A percentile compares a stretch with the other conserved stretches of the same genome.
Evolutionary conservation across 2,888 invertebrate species (phyloP).

Genomic region (Drosophila ezoana): DNA sequence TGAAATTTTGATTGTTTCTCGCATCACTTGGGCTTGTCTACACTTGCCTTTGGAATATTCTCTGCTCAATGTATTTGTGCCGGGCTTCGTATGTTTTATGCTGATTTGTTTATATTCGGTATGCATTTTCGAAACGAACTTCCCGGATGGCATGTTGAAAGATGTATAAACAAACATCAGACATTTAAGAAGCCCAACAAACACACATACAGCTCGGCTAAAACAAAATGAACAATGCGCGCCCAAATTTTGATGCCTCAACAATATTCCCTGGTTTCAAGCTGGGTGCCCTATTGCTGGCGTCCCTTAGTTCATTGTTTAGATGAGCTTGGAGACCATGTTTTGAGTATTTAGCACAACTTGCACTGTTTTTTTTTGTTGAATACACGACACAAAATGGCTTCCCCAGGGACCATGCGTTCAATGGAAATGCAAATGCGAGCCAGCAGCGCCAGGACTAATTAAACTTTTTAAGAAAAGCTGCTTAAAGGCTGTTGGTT

Average conservation of each 20-base stretch:
- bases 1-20: conserved; percentile 4
- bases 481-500: conserved; percentile 53
- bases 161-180: conserved; percentile 78
- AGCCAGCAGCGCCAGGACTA: conserved; percentile 61
- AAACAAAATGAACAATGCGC: conserved; percentile 43
- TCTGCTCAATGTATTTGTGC: conserved; percentile 37
- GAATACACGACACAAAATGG: conserved; percentile 51
- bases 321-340: conserved; percentile 39
- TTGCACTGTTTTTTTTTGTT: conserved; percentile 64
- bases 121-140: conserved; percentile 79
- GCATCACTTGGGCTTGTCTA: conserved; percentile 34
- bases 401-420: conserved; percentile 52
- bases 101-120: conserved; percentile 81
- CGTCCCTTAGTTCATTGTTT: conserved; percentile 28
- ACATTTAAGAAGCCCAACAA: conserved; percentile 62
- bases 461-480: conserved; percentile 76
- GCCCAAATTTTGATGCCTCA: conserved; percentile 40
- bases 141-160: conserved; percentile 82
- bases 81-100: conserved; percentile 68
- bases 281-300: conserved; percentile 31
- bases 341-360: conserved; percentile 69
- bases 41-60: conserved; percentile 44
- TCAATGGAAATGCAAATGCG: conserved; percentile 71
- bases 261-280: conserved; percentile 43
- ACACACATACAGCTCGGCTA: conserved; percentile 8